Percentiles rank a stretch among this genome's conserved stretches.
Evolutionary conservation across 2,113 vertebrate species (phyloP).

Genomic region (Chascanopsetta lugubris): DNA sequence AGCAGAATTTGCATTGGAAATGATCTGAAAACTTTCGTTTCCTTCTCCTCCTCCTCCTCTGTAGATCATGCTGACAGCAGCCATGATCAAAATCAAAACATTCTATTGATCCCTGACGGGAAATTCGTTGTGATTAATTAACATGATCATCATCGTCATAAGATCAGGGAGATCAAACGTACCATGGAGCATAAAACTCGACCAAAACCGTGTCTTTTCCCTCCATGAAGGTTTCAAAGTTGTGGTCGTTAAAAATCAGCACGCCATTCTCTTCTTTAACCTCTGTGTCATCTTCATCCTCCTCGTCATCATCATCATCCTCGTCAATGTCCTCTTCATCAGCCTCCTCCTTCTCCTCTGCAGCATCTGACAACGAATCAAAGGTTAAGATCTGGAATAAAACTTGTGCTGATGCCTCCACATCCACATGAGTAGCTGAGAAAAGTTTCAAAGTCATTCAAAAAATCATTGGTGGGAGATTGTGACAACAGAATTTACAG

Average conservation of each 20-base stretch:
- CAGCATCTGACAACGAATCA: constrained; percentile 31
- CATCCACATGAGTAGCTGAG: too few species aligned
- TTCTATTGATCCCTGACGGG: too few species aligned
- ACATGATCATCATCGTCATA: background rate
- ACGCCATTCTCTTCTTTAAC: constrained; percentile 97
- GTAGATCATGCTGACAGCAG: background rate
- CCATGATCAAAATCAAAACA: background rate
- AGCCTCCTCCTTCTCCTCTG: constrained; percentile 46
- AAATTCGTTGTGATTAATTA: too few species aligned
- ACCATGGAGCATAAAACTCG: constrained; percentile 98
- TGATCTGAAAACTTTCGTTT: background rate
- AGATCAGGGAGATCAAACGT: background rate
- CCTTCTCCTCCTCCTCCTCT: background rate
- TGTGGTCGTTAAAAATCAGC: constrained; percentile 86
- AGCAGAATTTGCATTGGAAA: background rate
- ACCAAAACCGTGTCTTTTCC: constrained; percentile 92
- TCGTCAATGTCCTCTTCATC: constrained; percentile 69
- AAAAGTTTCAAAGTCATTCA: too few species aligned
- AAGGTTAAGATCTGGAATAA: background rate
- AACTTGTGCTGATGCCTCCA: background rate
- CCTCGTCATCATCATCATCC: constrained; percentile 73
- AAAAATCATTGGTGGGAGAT: too few species aligned
- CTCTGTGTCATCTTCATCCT: constrained; percentile 78
- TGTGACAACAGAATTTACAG: too few species aligned
- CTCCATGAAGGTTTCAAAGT: constrained; percentile 90